A percentile compares a stretch with the other conserved stretches of the same genome.
phyloP scores from a whole-genome alignment of 2,797 vertebrate species.

The Heliangelus exortis region DNA sequence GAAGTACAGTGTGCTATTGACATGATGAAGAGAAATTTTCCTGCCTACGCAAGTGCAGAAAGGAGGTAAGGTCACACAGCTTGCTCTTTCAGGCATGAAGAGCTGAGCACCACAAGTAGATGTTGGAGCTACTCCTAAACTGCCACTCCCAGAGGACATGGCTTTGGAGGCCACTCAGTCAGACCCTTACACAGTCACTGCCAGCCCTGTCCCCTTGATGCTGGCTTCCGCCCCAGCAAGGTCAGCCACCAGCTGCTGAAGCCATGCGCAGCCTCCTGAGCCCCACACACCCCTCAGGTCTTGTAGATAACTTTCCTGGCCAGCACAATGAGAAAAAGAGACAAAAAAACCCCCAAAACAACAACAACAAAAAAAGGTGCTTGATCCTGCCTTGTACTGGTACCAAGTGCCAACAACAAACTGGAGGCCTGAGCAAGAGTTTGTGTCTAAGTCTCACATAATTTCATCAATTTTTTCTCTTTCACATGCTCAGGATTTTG shows the following conservation, averaged over 20 bases:
- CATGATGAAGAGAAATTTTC: background rate
- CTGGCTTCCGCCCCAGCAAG: background rate
- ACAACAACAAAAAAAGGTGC: no score
- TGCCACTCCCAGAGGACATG: background rate
- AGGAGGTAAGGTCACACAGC: rapidly evolving
- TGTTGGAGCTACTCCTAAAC: background rate
- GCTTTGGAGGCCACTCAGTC: background rate
- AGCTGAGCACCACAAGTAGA: background rate
- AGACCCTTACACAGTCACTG: background rate
- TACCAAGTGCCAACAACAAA: background rate
- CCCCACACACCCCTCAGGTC: rapidly evolving
- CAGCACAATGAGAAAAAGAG: background rate
- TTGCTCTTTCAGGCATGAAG: background rate
- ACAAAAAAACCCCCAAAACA: no score
- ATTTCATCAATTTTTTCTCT: background rate
- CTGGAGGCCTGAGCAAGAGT: rapidly evolving
- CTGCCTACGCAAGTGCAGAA: background rate
- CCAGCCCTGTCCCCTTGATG: background rate
- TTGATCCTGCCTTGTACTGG: rapidly evolving
- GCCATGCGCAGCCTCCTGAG: rapidly evolving
- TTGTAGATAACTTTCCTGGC: background rate
- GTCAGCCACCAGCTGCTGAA: background rate
- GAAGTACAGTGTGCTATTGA: background rate
- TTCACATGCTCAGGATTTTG: background rate
- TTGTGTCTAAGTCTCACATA: rapidly evolving